These are phyloP conservation scores for Macquaria ambigua DNA, from an alignment of 2,113 vertebrate species.

Conservation along the genomic window DNA sequence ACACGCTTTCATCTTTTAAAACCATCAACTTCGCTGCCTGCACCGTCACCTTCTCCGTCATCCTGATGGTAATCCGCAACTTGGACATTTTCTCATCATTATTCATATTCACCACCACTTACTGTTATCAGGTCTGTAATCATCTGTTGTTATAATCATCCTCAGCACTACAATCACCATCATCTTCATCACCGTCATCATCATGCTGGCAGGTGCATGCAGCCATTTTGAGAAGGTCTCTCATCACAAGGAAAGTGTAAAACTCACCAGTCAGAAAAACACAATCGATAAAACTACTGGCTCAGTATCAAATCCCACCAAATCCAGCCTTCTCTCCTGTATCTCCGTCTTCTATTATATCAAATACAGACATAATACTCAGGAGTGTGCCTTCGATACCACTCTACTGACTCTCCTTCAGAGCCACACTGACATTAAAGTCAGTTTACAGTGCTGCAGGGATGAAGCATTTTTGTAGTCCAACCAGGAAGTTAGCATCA, in stretches of 20 bases:
- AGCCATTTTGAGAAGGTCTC: background rate
- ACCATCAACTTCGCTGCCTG: background rate
- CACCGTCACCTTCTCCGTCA: background rate
- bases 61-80: too few species aligned
- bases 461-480: too few species aligned
- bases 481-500: too few species aligned
- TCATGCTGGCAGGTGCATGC: background rate
- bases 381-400: background rate
- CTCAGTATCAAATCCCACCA: background rate
- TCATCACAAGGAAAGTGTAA: background rate
- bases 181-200: background rate
- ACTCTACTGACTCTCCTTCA: background rate
- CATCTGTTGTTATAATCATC: background rate
- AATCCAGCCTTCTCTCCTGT: background rate
- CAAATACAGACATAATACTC: background rate
- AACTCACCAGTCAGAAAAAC: background rate
- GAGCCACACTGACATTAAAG: background rate
- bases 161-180: background rate
- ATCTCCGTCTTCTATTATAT: background rate
- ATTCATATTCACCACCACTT: background rate
- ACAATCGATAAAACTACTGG: background rate
- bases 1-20: slow-evolving; percentile 2
- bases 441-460: too few species aligned
- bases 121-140: background rate
- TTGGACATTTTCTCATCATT: background rate